These are phyloP conservation scores for Ectemnius lituratus DNA, from an alignment of 2,888 invertebrate genomes.

Conservation along the genomic window DNA sequence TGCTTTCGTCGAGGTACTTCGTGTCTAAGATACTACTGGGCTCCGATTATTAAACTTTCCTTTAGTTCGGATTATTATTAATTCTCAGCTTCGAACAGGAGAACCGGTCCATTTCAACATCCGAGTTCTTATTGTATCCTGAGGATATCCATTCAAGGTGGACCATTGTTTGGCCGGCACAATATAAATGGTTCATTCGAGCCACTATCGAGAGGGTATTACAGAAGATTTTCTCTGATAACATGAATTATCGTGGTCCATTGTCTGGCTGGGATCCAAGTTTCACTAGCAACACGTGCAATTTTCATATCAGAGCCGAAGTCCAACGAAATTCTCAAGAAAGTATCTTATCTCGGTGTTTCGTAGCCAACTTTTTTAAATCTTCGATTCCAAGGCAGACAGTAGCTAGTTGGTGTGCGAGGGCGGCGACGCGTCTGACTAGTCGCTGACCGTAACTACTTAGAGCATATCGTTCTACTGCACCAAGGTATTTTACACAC, in stretches of 20 bases:
- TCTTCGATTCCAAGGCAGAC: no score
- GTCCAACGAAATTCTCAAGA: background rate
- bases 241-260: constrained; percentile 10
- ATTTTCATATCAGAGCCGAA: constrained; percentile 11
- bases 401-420: no score
- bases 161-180: no score
- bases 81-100: no score
- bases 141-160: no score
- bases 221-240: background rate
- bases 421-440: constrained; percentile 12
- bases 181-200: background rate
- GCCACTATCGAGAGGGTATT: constrained; percentile 17
- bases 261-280: constrained; percentile 32
- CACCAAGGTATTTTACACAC: no score
- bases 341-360: background rate
- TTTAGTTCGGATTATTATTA: no score
- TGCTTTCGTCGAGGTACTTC: no score
- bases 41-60: no score
- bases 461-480: background rate
- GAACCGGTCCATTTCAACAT: no score
- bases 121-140: no score
- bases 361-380: background rate
- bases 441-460: constrained; percentile 15
- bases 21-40: no score
- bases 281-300: constrained; percentile 35